Evolutionary conservation across 2,888 invertebrate species (phyloP), one percentile per base, ranked within the genome.

Genomic region (Conomelus anceps): DNA sequence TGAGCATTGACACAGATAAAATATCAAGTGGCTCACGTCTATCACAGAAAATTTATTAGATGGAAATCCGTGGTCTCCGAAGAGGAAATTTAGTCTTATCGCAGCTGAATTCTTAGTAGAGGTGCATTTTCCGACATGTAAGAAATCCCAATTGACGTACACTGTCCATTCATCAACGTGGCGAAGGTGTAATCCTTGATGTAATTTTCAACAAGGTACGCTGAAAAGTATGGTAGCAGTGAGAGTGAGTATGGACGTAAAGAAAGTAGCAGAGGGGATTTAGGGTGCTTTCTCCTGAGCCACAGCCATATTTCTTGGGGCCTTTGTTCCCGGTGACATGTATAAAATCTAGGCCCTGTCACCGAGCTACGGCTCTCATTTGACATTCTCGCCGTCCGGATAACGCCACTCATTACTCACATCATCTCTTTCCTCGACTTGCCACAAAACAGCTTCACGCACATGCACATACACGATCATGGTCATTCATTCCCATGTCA

Each of bases 351-450:
- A 86, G 86, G 26, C 29, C 23, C 86, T 86, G 86, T 86, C 86
- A 86, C 13, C 85, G 23, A n/a, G 86, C 86, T 26, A 23, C 86
- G 29, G 23, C 86, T 88, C 89, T 90, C 90, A 89, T 90, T 90
- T 90, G 90, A 90, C 90, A 87, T 90, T 89, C 89, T 13, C 90
- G n/a, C 88, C 89, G 89, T 90, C 89, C 63, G 23, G 86, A 86
- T 26, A 86, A 86, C 86, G 23, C 22, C 23, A 11, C 86, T 29
- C 24, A 29, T 24, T 24, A 22, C 29, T 22, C 29, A 24, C 85
- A 85, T 24, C 85, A 24, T 24, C 85, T 85, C 85, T 24, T n/a
- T 24, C 29, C 26, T 86, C 24, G 13, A 41, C 41, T 63, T 63
- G n/a, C 63, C n/a, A 7, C 3, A n/a, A n/a, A 20, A 6, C 63